A percentile compares a stretch with the other conserved stretches of the same genome.
These are phyloP conservation scores for Bambusicola thoracicus DNA, from an alignment of 2,113 vertebrate genomes.

Conservation along the genomic window DNA sequence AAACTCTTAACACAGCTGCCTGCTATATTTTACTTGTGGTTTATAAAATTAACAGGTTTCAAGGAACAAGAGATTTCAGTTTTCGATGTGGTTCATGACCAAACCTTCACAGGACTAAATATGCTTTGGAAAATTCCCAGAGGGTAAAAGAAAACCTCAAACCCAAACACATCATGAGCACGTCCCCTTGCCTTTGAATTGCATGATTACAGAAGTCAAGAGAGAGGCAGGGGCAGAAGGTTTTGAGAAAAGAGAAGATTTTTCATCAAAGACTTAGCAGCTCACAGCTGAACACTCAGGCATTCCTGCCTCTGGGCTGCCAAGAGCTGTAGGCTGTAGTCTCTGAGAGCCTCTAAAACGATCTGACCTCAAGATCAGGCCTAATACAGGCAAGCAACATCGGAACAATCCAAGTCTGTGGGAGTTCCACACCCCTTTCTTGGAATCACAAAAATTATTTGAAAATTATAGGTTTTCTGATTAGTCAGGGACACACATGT, in stretches of 20 bases:
- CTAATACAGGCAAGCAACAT: background rate
- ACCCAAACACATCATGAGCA: background rate
- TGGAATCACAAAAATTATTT: background rate
- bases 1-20: constrained; percentile 50
- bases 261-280: background rate
- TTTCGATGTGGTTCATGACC: constrained; percentile 36
- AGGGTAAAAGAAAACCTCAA: constrained; percentile 36
- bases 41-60: constrained; percentile 62
- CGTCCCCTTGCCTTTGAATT: background rate
- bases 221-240: background rate
- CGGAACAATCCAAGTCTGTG: background rate
- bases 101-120: constrained; percentile 39
- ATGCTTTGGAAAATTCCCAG: constrained; percentile 48
- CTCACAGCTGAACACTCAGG: background rate
- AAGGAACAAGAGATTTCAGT: constrained; percentile 63
- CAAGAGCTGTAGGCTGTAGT: background rate
- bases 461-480: background rate
- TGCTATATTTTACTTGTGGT: constrained; percentile 58
- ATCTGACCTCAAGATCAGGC: background rate
- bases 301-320: background rate
- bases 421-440: background rate
- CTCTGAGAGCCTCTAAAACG: background rate
- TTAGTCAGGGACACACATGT: background rate
- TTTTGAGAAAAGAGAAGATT: background rate
- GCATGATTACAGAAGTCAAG: background rate